Conservation (phyloP, 2,797 vertebrate genomes). For the Cryptoblepharus egeriae region DNA sequence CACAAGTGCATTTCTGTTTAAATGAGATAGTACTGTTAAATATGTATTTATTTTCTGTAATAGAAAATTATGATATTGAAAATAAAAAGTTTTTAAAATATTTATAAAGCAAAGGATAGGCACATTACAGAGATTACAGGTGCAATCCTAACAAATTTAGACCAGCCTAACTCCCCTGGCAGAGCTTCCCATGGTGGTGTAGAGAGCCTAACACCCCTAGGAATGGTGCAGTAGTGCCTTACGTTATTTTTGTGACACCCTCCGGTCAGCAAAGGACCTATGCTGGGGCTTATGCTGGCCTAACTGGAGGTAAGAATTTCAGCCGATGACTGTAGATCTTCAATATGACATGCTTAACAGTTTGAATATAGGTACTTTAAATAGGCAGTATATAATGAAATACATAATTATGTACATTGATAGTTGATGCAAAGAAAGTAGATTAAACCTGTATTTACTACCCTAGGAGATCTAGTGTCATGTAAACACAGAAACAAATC, state of each 20-base stretch:
- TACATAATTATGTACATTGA: background rate
- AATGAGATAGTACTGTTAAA: no score
- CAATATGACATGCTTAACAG: background rate
- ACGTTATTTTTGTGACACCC: no score
- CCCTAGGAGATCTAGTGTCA: background rate
- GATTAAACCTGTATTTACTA: background rate
- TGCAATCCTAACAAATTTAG: no score
- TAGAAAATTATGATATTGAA: no score
- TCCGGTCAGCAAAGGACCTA: no score
- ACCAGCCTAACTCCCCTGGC: no score
- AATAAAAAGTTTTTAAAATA: background rate
- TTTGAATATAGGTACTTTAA: background rate
- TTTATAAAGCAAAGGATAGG: background rate
- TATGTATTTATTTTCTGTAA: no score
- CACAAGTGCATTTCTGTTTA: background rate
- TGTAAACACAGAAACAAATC: background rate
- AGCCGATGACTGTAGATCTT: background rate
- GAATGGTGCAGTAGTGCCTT: no score
- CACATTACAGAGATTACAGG: background rate
- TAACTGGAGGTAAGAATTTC: no score
- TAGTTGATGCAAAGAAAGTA: background rate
- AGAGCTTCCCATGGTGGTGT: no score
- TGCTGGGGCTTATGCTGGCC: no score
- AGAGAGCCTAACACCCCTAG: no score
- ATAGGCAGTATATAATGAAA: background rate